Evolutionary conservation across 2,113 vertebrate genomes (phyloP).

Genomic region (Chloroceryle aenea): DNA sequence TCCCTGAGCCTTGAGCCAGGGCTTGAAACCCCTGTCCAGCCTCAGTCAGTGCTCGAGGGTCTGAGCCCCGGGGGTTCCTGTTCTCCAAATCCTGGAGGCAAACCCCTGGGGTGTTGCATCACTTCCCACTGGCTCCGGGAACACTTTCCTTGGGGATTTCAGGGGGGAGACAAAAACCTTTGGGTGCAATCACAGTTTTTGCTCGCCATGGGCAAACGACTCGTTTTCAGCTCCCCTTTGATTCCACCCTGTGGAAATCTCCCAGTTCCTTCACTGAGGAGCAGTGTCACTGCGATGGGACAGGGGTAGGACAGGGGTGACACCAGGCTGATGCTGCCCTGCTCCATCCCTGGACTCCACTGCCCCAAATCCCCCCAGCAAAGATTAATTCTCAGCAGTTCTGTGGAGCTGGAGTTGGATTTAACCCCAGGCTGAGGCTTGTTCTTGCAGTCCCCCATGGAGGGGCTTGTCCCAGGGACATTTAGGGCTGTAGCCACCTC

Average conservation of each 20-base stretch:
- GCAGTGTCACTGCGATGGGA: not conserved
- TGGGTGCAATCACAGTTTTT: not conserved
- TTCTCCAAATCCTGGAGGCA: not conserved
- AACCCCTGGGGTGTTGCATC: not conserved
- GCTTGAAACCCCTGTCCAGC: not conserved
- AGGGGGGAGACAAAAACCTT: too few species aligned
- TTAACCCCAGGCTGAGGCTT: not conserved
- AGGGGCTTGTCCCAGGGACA: fast-evolving
- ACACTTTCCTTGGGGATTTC: not conserved
- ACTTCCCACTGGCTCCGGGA: not conserved
- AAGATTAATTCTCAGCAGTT: not conserved
- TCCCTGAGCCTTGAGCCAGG: too few species aligned
- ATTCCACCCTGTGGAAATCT: not conserved
- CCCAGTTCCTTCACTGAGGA: not conserved
- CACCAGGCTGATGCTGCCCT: not conserved
- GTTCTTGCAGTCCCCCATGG: fast-evolving
- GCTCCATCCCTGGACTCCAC: not conserved
- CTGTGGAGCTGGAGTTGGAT: not conserved
- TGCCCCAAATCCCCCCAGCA: fast-evolving
- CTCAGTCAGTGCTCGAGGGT: fast-evolving
- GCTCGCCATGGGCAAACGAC: not conserved
- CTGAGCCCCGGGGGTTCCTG: not conserved
- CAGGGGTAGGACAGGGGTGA: not conserved
- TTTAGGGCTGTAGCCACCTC: not conserved
- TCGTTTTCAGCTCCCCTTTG: not conserved